Evolutionary conservation across 1,140 invertebrate species (phyloP).

Genomic region (Theocolax elegans): DNA sequence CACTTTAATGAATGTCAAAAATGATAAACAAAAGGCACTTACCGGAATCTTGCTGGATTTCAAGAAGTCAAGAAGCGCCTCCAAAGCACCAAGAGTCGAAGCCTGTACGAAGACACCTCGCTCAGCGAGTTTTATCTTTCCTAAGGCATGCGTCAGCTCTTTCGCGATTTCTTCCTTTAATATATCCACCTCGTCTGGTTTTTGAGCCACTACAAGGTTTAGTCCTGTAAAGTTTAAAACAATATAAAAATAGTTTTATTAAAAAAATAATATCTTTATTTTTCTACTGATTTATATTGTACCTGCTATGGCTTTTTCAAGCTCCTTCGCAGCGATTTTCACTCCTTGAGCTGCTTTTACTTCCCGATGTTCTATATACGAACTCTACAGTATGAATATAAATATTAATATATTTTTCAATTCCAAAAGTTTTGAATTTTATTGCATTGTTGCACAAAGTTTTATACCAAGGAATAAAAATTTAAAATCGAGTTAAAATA

Average conservation of each 20-base stretch:
- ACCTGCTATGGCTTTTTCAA: conserved; percentile 97
- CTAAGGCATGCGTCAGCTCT: conserved; percentile 88
- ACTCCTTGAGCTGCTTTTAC: conserved; percentile 97
- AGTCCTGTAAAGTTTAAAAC: conserved; percentile 68
- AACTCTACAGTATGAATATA: conserved; percentile 75
- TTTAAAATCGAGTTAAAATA: neutral
- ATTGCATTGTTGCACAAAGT: neutral
- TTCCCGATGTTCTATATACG: conserved; percentile 96
- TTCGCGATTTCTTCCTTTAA: conserved; percentile 82
- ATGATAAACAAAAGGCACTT: conserved; percentile 48
- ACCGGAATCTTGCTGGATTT: conserved; percentile 95
- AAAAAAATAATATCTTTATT: neutral
- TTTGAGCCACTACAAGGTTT: conserved; percentile 89
- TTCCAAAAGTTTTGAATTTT: neutral
- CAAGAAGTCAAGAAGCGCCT: conserved; percentile 96
- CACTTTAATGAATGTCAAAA: too few relatives aligned
- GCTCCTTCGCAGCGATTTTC: conserved; percentile 97
- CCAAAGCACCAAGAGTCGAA: conserved; percentile 96
- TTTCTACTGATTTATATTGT: conserved; percentile 50
- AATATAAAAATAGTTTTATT: conserved; percentile 15
- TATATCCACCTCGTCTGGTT: conserved; percentile 91
- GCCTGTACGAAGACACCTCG: conserved; percentile 98
- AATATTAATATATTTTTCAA: neutral
- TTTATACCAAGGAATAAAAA: neutral
- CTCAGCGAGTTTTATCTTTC: conserved; percentile 90